phyloP scores from a whole-genome alignment of 2,797 vertebrate species.

The Xenopus petersii region DNA sequence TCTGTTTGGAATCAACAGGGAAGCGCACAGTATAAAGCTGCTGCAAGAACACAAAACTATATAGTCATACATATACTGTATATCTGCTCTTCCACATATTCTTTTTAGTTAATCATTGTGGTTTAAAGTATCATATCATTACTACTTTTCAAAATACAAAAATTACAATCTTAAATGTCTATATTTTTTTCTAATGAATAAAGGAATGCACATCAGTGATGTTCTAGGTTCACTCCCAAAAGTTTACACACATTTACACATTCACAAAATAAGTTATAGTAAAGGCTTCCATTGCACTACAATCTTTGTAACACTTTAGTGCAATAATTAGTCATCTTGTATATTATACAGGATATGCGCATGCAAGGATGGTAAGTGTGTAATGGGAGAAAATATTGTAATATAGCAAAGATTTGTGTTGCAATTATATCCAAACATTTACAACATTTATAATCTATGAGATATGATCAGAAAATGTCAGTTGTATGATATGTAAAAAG shows the following conservation, averaged over 20 bases:
- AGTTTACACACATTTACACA: constrained; percentile 13
- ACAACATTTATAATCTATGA: constrained; percentile 70
- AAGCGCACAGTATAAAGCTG: constrained; percentile 99
- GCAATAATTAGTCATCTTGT: constrained; percentile 87
- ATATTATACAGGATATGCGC: constrained; percentile 75
- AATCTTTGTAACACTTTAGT: constrained; percentile 86
- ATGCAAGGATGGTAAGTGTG: constrained; percentile 72
- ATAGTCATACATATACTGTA: constrained; percentile 59
- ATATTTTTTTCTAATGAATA: constrained; percentile 67
- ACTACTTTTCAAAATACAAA: no score
- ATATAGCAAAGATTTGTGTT: constrained; percentile 71
- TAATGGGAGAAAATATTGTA: constrained; percentile 73
- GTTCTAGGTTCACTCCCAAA: constrained; percentile 56
- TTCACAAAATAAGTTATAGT: constrained; percentile 54
- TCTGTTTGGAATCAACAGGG: constrained; percentile 93
- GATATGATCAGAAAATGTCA: constrained; percentile 70
- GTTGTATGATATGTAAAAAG: constrained; percentile 64
- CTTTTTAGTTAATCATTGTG: constrained; percentile 50
- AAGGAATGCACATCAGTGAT: constrained; percentile 98
- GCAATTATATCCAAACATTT: constrained; percentile 66
- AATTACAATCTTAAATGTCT: not conserved
- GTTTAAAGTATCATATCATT: not conserved
- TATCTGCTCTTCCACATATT: constrained; percentile 80
- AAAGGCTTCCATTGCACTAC: constrained; percentile 84
- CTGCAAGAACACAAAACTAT: constrained; percentile 76